Percentiles rank a stretch among this genome's conserved stretches.
phyloP scores from a whole-genome alignment of 2,888 invertebrate genomes.

The Amphipyra berbera region DNA sequence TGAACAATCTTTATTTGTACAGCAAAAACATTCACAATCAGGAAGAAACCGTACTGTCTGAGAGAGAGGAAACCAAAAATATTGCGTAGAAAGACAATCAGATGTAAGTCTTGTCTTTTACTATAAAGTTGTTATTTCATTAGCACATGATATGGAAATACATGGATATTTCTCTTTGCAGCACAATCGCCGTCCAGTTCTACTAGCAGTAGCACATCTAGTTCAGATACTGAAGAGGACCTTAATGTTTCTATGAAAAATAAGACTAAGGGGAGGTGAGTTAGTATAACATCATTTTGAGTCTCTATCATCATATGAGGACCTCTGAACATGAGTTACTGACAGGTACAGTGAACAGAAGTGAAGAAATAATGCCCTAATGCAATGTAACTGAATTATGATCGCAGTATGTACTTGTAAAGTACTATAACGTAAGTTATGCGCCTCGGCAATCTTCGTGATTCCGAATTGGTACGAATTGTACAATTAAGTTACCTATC shows the following conservation, averaged over 20 bases:
- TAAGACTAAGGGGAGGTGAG: conserved; percentile 85
- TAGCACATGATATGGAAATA: neutral
- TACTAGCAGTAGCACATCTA: conserved; percentile 79
- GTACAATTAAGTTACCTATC: too few relatives aligned
- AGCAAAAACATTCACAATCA: conserved; percentile 87
- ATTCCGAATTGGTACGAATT: too few relatives aligned
- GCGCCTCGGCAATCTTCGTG: too few relatives aligned
- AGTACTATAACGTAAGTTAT: too few relatives aligned
- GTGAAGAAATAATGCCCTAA: too few relatives aligned
- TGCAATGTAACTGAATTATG: too few relatives aligned
- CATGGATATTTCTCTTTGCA: conserved; percentile 54
- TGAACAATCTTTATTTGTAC: conserved; percentile 25
- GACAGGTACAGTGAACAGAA: too few relatives aligned
- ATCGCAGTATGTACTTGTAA: too few relatives aligned
- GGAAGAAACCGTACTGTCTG: conserved; percentile 86
- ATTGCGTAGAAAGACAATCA: conserved; percentile 83
- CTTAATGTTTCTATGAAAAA: conserved; percentile 89
- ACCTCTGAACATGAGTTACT: too few relatives aligned
- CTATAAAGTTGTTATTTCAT: conserved; percentile 12
- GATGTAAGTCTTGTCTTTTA: conserved; percentile 76
- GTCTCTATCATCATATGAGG: too few relatives aligned
- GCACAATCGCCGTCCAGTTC: conserved; percentile 85
- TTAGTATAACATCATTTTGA: neutral
- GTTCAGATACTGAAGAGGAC: conserved; percentile 85
- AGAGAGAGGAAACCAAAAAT: conserved; percentile 88